Evolutionary conservation across 64 coral and sea anemone genomes (phyloP).

Genomic region (Dendronephthya gigantea): DNA sequence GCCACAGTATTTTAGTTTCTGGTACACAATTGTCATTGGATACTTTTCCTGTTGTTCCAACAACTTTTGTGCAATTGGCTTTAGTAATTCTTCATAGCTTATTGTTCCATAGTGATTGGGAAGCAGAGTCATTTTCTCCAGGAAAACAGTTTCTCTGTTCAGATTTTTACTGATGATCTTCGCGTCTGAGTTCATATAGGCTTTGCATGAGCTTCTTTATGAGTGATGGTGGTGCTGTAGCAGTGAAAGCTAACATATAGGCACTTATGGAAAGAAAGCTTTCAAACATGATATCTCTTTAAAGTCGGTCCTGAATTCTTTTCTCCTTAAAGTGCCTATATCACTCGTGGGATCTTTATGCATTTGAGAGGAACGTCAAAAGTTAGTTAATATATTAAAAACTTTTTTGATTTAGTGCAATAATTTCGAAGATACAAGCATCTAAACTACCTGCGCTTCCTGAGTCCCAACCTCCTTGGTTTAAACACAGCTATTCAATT

Average conservation of each 20-base stretch:
- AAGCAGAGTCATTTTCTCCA: background rate
- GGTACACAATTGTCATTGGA: slow-evolving; percentile 60
- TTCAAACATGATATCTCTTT: background rate
- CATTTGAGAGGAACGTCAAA: background rate
- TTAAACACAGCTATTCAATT: no score
- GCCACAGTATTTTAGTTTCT: slow-evolving; percentile 57
- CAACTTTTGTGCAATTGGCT: slow-evolving; percentile 42
- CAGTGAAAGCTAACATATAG: background rate
- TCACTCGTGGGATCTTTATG: background rate
- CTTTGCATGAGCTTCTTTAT: background rate
- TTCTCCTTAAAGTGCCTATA: background rate
- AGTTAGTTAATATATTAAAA: no score
- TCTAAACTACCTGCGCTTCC: no score
- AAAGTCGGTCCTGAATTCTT: background rate
- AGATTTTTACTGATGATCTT: slow-evolving; percentile 12
- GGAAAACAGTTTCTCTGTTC: slow-evolving; percentile 3
- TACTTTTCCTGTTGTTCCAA: slow-evolving; percentile 29
- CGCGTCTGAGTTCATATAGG: background rate
- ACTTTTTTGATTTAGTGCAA: no score
- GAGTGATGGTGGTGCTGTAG: background rate
- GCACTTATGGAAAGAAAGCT: background rate
- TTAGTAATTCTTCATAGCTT: slow-evolving; percentile 14
- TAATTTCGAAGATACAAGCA: no score
- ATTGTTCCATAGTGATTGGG: background rate
- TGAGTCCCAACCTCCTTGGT: no score